A percentile compares a stretch with the other conserved stretches of the same genome.
phyloP scores from a whole-genome alignment of 2,113 vertebrate species.

The Phyllopteryx taeniolatus region DNA sequence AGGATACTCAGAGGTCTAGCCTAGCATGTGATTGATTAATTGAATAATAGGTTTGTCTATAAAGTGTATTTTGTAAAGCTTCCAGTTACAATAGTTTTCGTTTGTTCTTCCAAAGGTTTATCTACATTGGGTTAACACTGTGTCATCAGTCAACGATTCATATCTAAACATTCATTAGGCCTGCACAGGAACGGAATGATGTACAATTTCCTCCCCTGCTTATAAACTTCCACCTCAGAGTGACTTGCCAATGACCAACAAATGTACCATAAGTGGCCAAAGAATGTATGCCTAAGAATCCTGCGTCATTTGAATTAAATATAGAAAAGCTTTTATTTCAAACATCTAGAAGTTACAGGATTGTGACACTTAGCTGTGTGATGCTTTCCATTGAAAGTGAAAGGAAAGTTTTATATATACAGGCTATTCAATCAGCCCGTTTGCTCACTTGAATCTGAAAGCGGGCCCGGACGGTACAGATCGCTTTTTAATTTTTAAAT shows the following conservation, averaged over 20 bases:
- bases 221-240: slow-evolving; percentile 8
- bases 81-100: neutral
- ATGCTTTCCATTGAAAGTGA: neutral
- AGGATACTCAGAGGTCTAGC: neutral
- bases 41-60: neutral
- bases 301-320: neutral
- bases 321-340: neutral
- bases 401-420: neutral
- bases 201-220: slow-evolving; percentile 18
- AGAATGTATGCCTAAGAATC: slow-evolving; percentile 1
- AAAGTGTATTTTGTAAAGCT: neutral
- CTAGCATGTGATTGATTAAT: neutral
- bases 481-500: slow-evolving; percentile 36
- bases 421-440: too few species aligned
- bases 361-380: neutral
- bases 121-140: neutral
- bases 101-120: neutral
- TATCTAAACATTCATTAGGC: slow-evolving; percentile 14
- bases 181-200: slow-evolving; percentile 8
- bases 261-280: neutral
- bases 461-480: slow-evolving; percentile 3
- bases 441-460: too few species aligned
- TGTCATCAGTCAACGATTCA: neutral
- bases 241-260: neutral
- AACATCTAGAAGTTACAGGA: neutral